Percentiles rank a stretch among this genome's conserved stretches.
phyloP scores from a whole-genome alignment of 2,113 vertebrate genomes.

The Chrysochloris asiatica region DNA sequence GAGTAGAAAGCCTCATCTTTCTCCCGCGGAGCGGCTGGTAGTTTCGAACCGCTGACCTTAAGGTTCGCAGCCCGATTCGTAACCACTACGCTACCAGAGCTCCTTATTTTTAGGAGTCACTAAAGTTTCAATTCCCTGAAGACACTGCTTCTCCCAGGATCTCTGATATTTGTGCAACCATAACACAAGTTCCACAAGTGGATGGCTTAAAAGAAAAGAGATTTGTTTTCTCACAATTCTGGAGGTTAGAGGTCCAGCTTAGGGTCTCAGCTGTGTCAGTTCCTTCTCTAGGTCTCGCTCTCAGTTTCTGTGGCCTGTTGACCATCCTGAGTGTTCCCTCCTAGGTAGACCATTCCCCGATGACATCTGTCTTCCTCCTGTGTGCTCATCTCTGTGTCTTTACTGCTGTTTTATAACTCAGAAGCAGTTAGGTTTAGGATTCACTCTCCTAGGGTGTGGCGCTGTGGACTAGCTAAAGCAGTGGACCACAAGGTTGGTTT shows the following conservation, averaged over 20 bases:
- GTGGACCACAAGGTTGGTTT: no score
- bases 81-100: no score
- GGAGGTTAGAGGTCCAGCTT: no score
- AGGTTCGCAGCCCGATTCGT: no score
- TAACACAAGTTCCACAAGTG: not conserved
- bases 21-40: no score
- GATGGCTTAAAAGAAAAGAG: not conserved
- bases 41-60: no score
- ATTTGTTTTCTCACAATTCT: not conserved
- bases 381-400: not conserved
- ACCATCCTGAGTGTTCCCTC: not conserved
- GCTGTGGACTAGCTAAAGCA: no score
- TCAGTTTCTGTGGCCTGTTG: not conserved
- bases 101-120: not conserved
- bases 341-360: not conserved
- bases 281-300: not conserved
- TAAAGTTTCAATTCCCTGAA: not conserved
- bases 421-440: not conserved
- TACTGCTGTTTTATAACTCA: not conserved
- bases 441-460: no score
- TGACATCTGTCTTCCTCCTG: not conserved
- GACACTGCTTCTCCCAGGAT: not conserved
- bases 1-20: no score
- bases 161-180: not conserved
- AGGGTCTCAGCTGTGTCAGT: not conserved